Conservation (phyloP, 2,113 vertebrate genomes). For the Paralichthys olivaceus region DNA sequence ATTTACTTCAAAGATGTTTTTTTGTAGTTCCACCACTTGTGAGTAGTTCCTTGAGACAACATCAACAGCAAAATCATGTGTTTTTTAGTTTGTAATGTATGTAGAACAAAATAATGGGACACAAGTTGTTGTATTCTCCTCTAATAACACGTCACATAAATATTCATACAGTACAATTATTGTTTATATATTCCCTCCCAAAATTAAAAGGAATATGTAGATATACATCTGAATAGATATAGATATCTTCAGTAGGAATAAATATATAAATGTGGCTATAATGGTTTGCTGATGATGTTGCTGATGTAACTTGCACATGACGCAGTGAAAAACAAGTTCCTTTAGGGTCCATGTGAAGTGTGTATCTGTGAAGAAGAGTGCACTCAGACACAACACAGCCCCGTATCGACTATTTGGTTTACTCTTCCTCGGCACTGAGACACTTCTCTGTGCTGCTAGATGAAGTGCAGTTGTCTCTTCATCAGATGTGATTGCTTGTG, state of each 20-base stretch:
- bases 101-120: not conserved
- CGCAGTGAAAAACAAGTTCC: not conserved
- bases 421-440: constrained; percentile 24
- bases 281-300: not conserved
- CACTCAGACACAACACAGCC: constrained; percentile 31
- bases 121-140: not conserved
- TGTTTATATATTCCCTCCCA: not conserved
- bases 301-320: not conserved
- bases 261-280: no score
- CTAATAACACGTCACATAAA: not conserved
- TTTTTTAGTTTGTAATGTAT: not conserved
- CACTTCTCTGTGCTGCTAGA: constrained; percentile 32
- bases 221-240: not conserved
- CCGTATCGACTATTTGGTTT: constrained; percentile 54
- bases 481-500: constrained; percentile 19
- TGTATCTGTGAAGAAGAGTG: not conserved
- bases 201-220: no score
- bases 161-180: not conserved
- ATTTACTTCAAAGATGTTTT: no score
- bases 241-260: no score
- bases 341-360: not conserved
- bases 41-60: not conserved
- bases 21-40: not conserved
- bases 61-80: not conserved
- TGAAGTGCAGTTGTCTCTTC: constrained; percentile 51